These are phyloP conservation scores for Mus pahari DNA, from an alignment of 2,113 vertebrate genomes.

Conservation along the genomic window DNA sequence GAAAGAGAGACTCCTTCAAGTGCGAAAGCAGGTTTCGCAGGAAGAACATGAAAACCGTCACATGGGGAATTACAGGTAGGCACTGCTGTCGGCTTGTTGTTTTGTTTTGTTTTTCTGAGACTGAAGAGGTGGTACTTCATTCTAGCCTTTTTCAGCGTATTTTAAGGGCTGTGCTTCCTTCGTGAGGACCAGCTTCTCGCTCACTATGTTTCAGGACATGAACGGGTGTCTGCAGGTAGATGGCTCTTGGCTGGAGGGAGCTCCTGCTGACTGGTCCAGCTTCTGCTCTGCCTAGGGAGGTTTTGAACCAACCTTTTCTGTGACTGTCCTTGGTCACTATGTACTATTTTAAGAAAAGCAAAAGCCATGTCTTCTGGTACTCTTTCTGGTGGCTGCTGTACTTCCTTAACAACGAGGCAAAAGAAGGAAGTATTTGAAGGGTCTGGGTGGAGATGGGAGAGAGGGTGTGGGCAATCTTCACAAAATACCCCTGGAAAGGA, in stretches of 20 bases:
- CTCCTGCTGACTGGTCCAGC: not conserved
- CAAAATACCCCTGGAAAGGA: not conserved
- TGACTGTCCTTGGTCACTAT: constrained; percentile 21
- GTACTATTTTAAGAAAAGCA: constrained; percentile 39
- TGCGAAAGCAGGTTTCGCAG: constrained; percentile 96
- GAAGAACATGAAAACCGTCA: constrained; percentile 97
- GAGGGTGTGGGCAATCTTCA: not conserved
- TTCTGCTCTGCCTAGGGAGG: not conserved
- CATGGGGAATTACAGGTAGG: constrained; percentile 98
- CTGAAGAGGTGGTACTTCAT: not conserved
- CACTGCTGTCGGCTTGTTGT: no score
- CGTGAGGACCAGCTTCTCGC: not conserved
- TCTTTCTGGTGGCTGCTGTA: not conserved
- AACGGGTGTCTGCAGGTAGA: not conserved
- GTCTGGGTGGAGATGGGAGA: not conserved
- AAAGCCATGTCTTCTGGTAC: not conserved
- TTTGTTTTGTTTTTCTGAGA: not conserved
- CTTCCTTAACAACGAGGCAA: constrained; percentile 17
- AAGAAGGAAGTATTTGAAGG: constrained; percentile 24
- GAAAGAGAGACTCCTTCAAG: constrained; percentile 97
- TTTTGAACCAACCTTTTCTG: not conserved
- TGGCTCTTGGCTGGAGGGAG: not conserved
- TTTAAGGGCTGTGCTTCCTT: not conserved
- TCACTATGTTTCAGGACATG: not conserved
- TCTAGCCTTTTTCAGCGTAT: not conserved